Conservation (phyloP, 2,797 vertebrate genomes). For the Falco naumanni region DNA sequence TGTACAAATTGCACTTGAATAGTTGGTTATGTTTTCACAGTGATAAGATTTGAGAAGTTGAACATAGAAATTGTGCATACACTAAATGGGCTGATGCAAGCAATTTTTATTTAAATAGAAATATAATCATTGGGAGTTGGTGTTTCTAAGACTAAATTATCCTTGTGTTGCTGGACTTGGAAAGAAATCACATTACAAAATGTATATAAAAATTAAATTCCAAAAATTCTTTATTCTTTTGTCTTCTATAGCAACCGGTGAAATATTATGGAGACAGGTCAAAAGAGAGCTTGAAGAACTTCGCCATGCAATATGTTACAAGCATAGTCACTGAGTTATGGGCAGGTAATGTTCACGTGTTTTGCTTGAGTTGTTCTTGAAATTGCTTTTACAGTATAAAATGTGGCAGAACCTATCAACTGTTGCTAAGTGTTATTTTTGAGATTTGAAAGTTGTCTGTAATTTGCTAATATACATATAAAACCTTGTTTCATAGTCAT, state of each 20-base stretch:
- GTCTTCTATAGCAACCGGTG: constrained; percentile 83
- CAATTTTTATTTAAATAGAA: not conserved
- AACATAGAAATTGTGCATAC: not conserved
- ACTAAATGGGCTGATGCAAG: not conserved
- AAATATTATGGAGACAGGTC: constrained; percentile 90
- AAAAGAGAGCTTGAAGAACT: constrained; percentile 85
- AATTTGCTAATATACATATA: not conserved
- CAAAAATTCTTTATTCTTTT: not conserved
- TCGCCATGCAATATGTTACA: constrained; percentile 91
- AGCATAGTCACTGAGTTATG: constrained; percentile 88
- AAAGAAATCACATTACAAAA: not conserved
- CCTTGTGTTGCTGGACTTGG: not conserved
- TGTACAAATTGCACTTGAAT: not conserved
- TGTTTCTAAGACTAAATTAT: not conserved
- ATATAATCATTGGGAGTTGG: not conserved
- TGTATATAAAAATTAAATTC: not conserved
- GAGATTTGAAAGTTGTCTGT: not conserved
- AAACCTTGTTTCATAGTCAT: not conserved
- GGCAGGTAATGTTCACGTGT: constrained; percentile 84
- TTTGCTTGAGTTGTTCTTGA: not conserved
- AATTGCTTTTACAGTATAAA: not conserved
- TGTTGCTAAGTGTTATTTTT: not conserved
- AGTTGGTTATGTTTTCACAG: not conserved
- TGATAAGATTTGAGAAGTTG: not conserved
- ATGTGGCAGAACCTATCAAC: not conserved